Evolutionary conservation across 2,797 vertebrate genomes (phyloP).

Genomic region (Pelodytes ibericus): DNA sequence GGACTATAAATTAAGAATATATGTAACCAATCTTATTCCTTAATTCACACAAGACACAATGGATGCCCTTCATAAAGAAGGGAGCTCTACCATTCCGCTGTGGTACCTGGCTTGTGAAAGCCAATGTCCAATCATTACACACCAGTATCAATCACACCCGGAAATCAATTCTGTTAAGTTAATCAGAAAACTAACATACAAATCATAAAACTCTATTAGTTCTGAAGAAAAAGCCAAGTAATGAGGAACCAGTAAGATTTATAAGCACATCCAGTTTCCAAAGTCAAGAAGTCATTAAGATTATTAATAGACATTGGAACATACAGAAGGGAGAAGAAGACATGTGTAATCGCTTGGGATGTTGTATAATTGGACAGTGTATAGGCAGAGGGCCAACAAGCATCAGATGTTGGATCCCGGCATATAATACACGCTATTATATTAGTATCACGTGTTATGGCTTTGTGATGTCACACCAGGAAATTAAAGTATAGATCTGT

Average conservation of each 20-base stretch:
- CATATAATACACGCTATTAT: too few species aligned
- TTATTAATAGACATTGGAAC: not conserved
- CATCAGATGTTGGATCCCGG: too few species aligned
- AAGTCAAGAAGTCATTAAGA: slow-evolving; percentile 1
- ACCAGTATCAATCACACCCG: not conserved
- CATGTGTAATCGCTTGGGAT: not conserved
- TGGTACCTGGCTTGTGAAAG: not conserved
- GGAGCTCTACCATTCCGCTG: not conserved
- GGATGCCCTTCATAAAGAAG: not conserved
- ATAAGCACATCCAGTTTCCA: not conserved
- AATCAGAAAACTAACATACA: not conserved
- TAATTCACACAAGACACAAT: not conserved
- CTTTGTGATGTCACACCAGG: too few species aligned
- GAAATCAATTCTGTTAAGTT: not conserved
- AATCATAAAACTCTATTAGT: slow-evolving; percentile 3
- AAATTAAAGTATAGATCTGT: too few species aligned
- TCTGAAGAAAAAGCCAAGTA: not conserved
- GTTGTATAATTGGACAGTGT: too few species aligned
- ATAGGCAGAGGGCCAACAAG: not conserved
- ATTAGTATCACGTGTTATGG: too few species aligned
- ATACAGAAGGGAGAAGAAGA: not conserved
- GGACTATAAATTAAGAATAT: too few species aligned
- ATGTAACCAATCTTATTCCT: too few species aligned
- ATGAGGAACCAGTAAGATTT: slow-evolving; percentile 2
- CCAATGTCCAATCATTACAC: not conserved